A percentile compares a stretch with the other conserved stretches of the same genome.
phyloP scores from a whole-genome alignment of 2,113 vertebrate genomes.

The Balaenoptera acutorostrata region DNA sequence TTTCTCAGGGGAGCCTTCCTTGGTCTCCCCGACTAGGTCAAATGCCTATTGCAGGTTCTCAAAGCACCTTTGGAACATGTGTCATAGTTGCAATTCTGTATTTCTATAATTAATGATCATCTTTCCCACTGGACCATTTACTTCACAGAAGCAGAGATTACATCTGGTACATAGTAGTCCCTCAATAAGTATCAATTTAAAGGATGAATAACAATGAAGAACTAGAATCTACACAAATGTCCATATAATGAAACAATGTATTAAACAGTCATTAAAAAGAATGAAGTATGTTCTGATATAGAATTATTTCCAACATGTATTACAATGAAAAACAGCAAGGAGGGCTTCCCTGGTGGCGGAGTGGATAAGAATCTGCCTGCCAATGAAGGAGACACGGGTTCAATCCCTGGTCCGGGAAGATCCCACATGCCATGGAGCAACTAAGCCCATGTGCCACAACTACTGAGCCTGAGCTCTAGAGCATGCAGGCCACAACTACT shows the following conservation, averaged over 20 bases:
- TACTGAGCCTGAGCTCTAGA: too few relatives aligned
- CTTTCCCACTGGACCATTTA: background rate
- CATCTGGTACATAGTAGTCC: background rate
- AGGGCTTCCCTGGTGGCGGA: too few relatives aligned
- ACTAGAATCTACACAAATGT: background rate
- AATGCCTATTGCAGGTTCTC: background rate
- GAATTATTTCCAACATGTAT: background rate
- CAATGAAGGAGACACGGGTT: too few relatives aligned
- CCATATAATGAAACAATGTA: background rate
- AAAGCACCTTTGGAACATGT: background rate
- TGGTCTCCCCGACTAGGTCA: background rate
- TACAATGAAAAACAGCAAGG: background rate
- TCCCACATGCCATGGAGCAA: too few relatives aligned
- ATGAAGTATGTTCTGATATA: background rate
- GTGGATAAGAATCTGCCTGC: too few relatives aligned
- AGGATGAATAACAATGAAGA: background rate
- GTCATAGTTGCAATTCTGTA: background rate
- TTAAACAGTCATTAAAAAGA: background rate
- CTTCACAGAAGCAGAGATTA: background rate
- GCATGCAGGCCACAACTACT: too few relatives aligned
- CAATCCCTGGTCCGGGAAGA: too few relatives aligned
- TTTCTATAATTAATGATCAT: background rate
- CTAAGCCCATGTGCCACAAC: too few relatives aligned
- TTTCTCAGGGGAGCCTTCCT: background rate
- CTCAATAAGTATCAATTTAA: background rate